phyloP scores from a whole-genome alignment of 1,140 invertebrate species.

The Drosophila biarmipes region DNA sequence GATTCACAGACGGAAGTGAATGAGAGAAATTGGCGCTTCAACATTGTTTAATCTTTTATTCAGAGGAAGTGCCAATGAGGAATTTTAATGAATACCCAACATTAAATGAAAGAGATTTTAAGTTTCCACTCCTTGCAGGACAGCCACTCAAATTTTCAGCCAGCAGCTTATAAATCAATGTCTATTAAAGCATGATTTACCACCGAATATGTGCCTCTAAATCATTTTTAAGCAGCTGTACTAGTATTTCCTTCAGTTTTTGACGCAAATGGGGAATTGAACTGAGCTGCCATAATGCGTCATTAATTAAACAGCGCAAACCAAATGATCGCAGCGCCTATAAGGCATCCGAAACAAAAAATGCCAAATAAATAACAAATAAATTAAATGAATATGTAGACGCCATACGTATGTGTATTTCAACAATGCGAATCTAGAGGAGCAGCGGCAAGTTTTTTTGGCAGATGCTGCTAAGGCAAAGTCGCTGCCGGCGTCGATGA shows the following conservation, averaged over 20 bases:
- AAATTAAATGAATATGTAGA: constrained; percentile 74
- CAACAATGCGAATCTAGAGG: constrained; percentile 29
- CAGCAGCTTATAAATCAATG: constrained; percentile 23
- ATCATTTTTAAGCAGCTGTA: constrained; percentile 39
- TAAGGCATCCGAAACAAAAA: constrained; percentile 51
- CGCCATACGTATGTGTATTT: constrained; percentile 3
- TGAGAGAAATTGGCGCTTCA: background rate
- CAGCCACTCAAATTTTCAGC: background rate
- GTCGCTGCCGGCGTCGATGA: constrained; percentile 53
- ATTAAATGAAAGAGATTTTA: background rate
- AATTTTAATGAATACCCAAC: background rate
- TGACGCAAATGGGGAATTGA: constrained; percentile 60
- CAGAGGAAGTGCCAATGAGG: background rate
- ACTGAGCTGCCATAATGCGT: constrained; percentile 61
- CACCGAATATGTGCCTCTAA: constrained; percentile 2
- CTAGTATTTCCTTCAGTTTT: constrained; percentile 45
- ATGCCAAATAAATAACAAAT: constrained; percentile 77
- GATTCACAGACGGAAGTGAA: constrained; percentile 2
- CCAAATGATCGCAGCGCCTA: constrained; percentile 41
- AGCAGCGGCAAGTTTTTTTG: constrained; percentile 57
- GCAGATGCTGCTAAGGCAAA: constrained; percentile 60
- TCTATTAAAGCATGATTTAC: constrained; percentile 6
- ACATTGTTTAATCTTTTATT: background rate
- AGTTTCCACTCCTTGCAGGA: background rate
- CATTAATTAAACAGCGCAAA: constrained; percentile 70